Evolutionary conservation across 2,888 invertebrate genomes (phyloP).

Genomic region (Apodemia zela): DNA sequence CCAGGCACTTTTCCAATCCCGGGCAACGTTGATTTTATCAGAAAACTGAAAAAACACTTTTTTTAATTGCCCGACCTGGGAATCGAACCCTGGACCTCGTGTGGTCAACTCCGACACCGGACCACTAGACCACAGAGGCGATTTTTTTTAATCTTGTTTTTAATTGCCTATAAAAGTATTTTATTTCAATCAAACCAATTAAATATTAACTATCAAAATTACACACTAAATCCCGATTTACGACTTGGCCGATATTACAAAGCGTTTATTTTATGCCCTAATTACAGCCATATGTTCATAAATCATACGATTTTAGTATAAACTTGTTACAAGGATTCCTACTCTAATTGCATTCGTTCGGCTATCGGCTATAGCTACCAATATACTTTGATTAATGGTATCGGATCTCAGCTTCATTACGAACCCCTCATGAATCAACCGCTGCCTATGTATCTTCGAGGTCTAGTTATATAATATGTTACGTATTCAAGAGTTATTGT

Average conservation of each 20-base stretch:
- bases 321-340: constrained; percentile 68
- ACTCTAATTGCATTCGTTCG: constrained; percentile 73
- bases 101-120: too few species aligned
- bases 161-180: background rate
- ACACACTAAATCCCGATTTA: background rate
- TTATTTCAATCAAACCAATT: constrained; percentile 3
- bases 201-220: constrained; percentile 7
- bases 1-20: too few species aligned
- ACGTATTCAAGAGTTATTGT: constrained; percentile 20
- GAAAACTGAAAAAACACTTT: too few species aligned
- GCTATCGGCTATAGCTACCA: constrained; percentile 54
- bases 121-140: too few species aligned
- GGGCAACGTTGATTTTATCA: too few species aligned
- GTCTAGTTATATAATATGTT: constrained; percentile 33
- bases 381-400: constrained; percentile 76
- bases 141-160: too few species aligned
- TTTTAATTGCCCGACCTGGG: too few species aligned
- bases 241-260: background rate
- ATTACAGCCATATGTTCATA: constrained; percentile 59
- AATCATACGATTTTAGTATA: constrained; percentile 60
- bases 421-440: constrained; percentile 72
- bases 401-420: constrained; percentile 70
- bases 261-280: constrained; percentile 41
- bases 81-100: too few species aligned
- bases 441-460: constrained; percentile 70